phyloP scores from a whole-genome alignment of 2,113 vertebrate species.

The Microcebus murinus region DNA sequence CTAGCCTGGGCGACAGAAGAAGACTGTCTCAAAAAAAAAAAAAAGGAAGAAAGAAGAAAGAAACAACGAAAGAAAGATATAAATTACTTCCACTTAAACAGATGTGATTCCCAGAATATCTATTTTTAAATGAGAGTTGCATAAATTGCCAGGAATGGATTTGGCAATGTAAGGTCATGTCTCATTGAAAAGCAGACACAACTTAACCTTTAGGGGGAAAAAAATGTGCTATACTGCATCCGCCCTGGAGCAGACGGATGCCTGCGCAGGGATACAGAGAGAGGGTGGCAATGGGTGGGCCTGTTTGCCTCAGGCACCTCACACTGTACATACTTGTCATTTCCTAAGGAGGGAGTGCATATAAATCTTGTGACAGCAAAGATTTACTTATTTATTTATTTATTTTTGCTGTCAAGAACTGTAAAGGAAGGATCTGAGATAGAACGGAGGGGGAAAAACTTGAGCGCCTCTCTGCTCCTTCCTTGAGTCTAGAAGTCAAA shows the following conservation, averaged over 20 bases:
- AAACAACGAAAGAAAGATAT: background rate
- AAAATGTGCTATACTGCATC: background rate
- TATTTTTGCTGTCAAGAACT: too few relatives aligned
- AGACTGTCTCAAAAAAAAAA: too few relatives aligned
- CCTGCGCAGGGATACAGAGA: background rate
- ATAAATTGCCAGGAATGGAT: background rate
- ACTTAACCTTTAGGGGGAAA: background rate
- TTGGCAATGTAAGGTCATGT: background rate
- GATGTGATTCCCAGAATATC: background rate
- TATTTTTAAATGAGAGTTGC: background rate
- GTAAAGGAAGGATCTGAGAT: too few relatives aligned
- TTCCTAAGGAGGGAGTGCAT: background rate
- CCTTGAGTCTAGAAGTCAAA: background rate
- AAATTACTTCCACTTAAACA: background rate
- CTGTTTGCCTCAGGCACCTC: background rate
- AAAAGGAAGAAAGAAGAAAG: too few relatives aligned
- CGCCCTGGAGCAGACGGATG: background rate
- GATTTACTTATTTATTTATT: too few relatives aligned
- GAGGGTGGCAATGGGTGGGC: background rate
- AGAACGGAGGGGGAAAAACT: background rate
- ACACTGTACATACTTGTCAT: too few relatives aligned
- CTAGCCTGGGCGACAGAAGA: too few relatives aligned
- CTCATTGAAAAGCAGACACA: background rate
- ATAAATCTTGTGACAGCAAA: background rate
- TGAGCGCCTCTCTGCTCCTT: background rate